Evolutionary conservation across 2,888 invertebrate species (phyloP).

Genomic region (Physocephala rufipes): DNA sequence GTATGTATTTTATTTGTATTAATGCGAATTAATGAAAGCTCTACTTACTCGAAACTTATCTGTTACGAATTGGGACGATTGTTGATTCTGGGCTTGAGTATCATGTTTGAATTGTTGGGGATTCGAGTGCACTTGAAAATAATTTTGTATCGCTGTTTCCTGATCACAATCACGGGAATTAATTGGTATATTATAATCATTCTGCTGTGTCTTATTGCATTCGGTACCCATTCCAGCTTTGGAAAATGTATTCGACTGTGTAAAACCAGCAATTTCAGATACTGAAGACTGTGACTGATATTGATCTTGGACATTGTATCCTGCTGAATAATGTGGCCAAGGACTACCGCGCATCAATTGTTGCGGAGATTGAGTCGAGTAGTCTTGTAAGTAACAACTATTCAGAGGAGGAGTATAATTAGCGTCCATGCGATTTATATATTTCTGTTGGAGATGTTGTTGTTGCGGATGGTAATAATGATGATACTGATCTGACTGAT

Average conservation of each 20-base stretch:
- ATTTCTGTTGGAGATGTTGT: conserved; percentile 62
- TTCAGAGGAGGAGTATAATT: conserved; percentile 69
- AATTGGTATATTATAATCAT: conserved; percentile 75
- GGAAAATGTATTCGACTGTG: conserved; percentile 57
- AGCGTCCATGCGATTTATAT: conserved; percentile 64
- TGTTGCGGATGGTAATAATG: conserved; percentile 42
- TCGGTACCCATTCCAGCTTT: conserved; percentile 62
- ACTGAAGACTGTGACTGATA: conserved; percentile 60
- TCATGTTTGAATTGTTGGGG: conserved; percentile 70
- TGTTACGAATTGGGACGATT: conserved; percentile 49
- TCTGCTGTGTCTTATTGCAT: conserved; percentile 52
- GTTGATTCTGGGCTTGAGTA: conserved; percentile 51
- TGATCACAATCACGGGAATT: conserved; percentile 68
- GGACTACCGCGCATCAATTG: conserved; percentile 71
- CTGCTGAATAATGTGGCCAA: conserved; percentile 71
- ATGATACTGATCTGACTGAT: conserved; percentile 9
- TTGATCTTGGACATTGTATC: conserved; percentile 32
- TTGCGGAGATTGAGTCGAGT: conserved; percentile 65
- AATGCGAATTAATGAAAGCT: background rate
- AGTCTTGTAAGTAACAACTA: conserved; percentile 82
- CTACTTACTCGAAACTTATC: conserved; percentile 47
- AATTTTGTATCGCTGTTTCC: conserved; percentile 51
- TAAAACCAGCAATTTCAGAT: conserved; percentile 63
- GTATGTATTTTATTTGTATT: no score
- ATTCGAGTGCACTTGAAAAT: conserved; percentile 69